Conservation (phyloP, 2,113 vertebrate species). For the Nothobranchius furzeri region DNA sequence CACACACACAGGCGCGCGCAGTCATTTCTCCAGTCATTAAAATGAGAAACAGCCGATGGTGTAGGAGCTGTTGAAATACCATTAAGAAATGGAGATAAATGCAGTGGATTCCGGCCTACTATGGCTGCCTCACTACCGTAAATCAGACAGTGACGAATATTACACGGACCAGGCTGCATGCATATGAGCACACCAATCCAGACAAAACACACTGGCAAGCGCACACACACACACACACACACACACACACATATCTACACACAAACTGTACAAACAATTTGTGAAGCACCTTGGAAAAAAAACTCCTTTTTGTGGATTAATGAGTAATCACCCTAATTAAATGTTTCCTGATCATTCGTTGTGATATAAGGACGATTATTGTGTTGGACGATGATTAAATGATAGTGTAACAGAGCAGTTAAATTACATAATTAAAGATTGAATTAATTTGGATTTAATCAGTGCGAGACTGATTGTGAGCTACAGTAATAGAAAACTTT, state of each 20-base stretch:
- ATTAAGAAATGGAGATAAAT: constrained; percentile 86
- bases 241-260: not conserved
- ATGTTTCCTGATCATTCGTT: constrained; percentile 67
- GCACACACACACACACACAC: constrained; percentile 4
- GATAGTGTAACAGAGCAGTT: constrained; percentile 51
- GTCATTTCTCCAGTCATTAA: constrained; percentile 79
- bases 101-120: constrained; percentile 70
- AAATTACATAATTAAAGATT: constrained; percentile 51
- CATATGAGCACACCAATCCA: constrained; percentile 49
- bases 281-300: constrained; percentile 42
- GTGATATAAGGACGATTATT: constrained; percentile 70
- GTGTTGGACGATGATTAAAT: constrained; percentile 69
- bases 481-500: constrained; percentile 33
- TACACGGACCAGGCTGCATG: constrained; percentile 40
- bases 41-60: constrained; percentile 80
- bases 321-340: constrained; percentile 76
- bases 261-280: constrained; percentile 44
- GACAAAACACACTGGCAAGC: constrained; percentile 7
- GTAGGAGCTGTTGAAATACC: constrained; percentile 81
- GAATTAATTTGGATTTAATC: constrained; percentile 63
- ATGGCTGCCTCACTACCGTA: constrained; percentile 67
- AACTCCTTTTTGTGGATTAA: constrained; percentile 57
- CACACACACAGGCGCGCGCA: constrained; percentile 30
- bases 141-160: constrained; percentile 83
- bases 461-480: constrained; percentile 52